These are phyloP conservation scores for Hemaris fuciformis DNA, from an alignment of 2,888 invertebrate species.

Conservation along the genomic window DNA sequence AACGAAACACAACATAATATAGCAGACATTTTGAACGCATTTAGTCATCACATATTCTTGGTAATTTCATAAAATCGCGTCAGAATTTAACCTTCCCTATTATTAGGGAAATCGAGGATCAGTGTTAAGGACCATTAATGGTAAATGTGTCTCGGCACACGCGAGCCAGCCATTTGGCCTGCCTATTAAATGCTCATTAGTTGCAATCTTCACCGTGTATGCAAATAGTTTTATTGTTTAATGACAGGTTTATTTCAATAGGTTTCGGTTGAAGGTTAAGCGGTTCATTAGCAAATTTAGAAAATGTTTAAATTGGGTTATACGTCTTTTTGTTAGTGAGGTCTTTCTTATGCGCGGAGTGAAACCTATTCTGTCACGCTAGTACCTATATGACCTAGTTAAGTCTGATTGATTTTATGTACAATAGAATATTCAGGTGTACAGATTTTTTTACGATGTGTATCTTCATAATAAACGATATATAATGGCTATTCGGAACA, in stretches of 20 bases:
- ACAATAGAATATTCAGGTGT: too few relatives aligned
- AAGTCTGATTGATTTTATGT: too few relatives aligned
- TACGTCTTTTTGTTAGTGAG: not conserved
- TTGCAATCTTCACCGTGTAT: not conserved
- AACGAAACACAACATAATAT: too few relatives aligned
- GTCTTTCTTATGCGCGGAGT: too few relatives aligned
- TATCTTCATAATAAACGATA: too few relatives aligned
- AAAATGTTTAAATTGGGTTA: not conserved
- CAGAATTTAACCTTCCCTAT: not conserved
- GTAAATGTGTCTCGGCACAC: not conserved
- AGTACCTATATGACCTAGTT: too few relatives aligned
- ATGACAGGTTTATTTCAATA: constrained; percentile 2
- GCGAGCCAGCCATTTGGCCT: not conserved
- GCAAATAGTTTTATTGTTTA: constrained; percentile 7
- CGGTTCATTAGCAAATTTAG: not conserved
- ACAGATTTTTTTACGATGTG: too few relatives aligned
- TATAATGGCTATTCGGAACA: too few relatives aligned
- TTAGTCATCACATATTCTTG: not conserved
- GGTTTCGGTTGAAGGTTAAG: not conserved
- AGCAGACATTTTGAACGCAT: not conserved
- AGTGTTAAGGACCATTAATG: not conserved
- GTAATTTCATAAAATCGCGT: not conserved
- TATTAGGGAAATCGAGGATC: constrained; percentile 7
- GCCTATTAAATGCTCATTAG: not conserved
- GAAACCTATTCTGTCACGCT: too few relatives aligned